These are phyloP conservation scores for Conus ventricosus DNA, from an alignment of 1,140 invertebrate species.

Conservation along the genomic window DNA sequence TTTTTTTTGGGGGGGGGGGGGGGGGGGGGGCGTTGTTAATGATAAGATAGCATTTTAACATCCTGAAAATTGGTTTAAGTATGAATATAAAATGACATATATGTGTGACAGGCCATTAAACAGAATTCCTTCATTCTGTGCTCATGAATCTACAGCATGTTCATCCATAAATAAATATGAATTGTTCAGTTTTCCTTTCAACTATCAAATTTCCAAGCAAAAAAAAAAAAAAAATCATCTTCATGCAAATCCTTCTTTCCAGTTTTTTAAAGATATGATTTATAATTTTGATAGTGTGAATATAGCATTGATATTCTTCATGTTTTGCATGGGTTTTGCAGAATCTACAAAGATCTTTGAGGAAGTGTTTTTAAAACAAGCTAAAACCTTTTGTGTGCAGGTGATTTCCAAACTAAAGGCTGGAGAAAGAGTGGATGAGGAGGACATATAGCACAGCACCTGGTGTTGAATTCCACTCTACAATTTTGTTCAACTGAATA, in stretches of 20 bases:
- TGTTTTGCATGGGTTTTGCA: slow-evolving; percentile 19
- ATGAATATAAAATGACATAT: background rate
- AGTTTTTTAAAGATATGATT: no score
- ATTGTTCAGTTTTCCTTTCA: no score
- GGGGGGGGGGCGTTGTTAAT: no score
- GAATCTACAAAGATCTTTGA: no score
- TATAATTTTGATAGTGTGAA: background rate
- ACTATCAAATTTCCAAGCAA: background rate
- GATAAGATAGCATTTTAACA: slow-evolving; percentile 71
- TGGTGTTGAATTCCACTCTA: background rate
- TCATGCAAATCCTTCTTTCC: no score
- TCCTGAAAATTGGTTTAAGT: slow-evolving; percentile 69
- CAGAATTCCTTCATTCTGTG: no score
- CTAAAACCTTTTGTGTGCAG: slow-evolving; percentile 49
- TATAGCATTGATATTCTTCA: background rate
- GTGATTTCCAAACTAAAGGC: slow-evolving; percentile 71
- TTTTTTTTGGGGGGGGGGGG: no score
- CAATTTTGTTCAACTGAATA: background rate
- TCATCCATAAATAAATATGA: no score
- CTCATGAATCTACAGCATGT: no score
- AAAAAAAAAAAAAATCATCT: background rate
- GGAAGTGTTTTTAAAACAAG: no score
- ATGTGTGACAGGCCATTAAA: no score
- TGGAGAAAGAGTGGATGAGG: slow-evolving; percentile 69
- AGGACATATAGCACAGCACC: slow-evolving; percentile 35